These are phyloP conservation scores for Coilia nasus DNA, from an alignment of 2,797 vertebrate genomes.

Conservation along the genomic window DNA sequence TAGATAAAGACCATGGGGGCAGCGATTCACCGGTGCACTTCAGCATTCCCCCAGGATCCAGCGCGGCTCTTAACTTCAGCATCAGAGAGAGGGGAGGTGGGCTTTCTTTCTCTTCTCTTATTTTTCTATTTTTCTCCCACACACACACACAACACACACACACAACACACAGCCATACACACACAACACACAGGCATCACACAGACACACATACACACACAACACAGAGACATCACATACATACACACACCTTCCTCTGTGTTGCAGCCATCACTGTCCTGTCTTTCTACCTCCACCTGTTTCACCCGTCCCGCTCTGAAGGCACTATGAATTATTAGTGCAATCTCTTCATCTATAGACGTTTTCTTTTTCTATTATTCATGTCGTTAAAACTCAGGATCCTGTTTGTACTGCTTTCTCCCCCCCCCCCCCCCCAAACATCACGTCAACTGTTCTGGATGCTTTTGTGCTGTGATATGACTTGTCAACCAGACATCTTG, in stretches of 20 bases:
- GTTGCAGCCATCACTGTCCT: slow-evolving; percentile 12
- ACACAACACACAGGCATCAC: no score
- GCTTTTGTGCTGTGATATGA: slow-evolving; percentile 7
- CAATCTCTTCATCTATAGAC: slow-evolving; percentile 2
- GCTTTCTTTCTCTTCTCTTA: neutral
- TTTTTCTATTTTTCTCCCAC: slow-evolving; percentile 14
- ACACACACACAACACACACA: no score
- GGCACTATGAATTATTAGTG: slow-evolving; percentile 15
- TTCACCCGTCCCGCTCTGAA: slow-evolving; percentile 26
- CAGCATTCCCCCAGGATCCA: slow-evolving; percentile 77
- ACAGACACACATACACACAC: no score
- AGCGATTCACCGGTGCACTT: slow-evolving; percentile 78
- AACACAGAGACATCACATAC: no score
- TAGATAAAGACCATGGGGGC: slow-evolving; percentile 81
- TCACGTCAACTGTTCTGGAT: neutral
- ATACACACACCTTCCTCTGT: neutral
- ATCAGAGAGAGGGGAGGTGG: slow-evolving; percentile 81
- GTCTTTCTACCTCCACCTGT: slow-evolving; percentile 21
- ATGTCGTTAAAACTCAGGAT: neutral
- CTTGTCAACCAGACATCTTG: neutral
- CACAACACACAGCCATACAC: no score
- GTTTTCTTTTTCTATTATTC: slow-evolving; percentile 5
- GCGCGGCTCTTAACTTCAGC: slow-evolving; percentile 79
- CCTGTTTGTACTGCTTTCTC: neutral
- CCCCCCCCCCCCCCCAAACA: no score